These are phyloP conservation scores for Lamellibrachia luymesi DNA, from an alignment of 1,140 invertebrate genomes.

Conservation along the genomic window DNA sequence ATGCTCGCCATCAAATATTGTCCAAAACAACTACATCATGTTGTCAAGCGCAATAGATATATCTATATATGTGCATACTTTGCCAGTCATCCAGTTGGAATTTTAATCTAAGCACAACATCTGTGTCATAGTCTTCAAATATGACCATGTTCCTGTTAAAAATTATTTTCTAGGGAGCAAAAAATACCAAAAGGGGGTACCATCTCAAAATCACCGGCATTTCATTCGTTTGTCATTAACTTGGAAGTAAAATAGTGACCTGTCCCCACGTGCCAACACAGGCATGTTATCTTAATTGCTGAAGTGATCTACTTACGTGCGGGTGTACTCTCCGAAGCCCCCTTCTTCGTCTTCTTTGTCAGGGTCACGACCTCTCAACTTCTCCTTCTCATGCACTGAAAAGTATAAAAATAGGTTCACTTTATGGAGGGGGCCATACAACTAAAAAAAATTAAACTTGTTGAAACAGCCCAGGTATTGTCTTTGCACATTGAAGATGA, in stretches of 20 bases:
- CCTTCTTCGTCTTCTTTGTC: constrained; percentile 36
- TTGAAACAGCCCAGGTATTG: neutral
- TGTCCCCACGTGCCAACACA: neutral
- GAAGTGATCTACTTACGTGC: constrained; percentile 34
- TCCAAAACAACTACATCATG: no score
- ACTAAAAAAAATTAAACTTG: neutral
- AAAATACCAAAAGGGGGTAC: neutral
- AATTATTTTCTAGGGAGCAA: neutral
- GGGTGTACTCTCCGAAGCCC: constrained; percentile 40
- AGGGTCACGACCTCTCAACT: constrained; percentile 38
- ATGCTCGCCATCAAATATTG: no score
- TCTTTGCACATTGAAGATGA: neutral
- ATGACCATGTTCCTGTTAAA: no score
- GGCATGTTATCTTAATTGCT: neutral
- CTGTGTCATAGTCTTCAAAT: no score
- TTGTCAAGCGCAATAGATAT: no score
- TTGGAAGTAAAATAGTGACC: no score
- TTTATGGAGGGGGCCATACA: neutral
- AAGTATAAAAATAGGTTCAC: constrained; percentile 20
- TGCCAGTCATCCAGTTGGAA: no score
- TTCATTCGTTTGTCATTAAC: neutral
- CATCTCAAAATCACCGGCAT: neutral
- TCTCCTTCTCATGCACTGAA: constrained; percentile 49
- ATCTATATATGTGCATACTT: no score
- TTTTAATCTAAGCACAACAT: no score